These are phyloP conservation scores for Leucosticte australis DNA, from an alignment of 2,113 vertebrate genomes.

Conservation along the genomic window DNA sequence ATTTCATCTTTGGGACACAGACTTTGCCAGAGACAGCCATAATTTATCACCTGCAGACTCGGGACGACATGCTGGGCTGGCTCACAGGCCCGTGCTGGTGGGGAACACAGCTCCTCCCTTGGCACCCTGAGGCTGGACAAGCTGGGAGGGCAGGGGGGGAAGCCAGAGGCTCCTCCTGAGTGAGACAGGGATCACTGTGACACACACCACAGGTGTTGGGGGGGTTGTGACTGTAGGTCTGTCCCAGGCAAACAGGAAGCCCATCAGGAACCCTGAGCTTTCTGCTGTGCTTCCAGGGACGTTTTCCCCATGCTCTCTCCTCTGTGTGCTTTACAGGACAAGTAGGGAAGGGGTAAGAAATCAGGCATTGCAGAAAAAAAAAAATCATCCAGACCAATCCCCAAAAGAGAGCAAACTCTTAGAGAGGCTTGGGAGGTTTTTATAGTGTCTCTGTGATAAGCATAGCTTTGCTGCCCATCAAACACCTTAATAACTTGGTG, in stretches of 20 bases:
- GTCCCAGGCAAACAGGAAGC: neutral
- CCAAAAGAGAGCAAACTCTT: neutral
- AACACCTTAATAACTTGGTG: neutral
- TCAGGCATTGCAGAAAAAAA: neutral
- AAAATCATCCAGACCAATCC: neutral
- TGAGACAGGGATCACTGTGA: rapidly evolving
- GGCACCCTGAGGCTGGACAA: rapidly evolving
- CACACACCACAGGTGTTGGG: neutral
- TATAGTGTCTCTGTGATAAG: too few relatives aligned
- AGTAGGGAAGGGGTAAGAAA: neutral
- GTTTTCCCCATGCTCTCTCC: neutral
- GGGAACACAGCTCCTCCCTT: neutral
- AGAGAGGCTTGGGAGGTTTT: neutral
- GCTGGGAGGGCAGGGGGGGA: neutral
- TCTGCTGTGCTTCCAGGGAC: rapidly evolving
- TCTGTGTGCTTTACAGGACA: neutral
- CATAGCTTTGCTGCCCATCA: neutral
- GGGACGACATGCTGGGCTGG: rapidly evolving
- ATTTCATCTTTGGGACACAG: neutral
- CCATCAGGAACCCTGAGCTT: neutral
- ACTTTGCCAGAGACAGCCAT: neutral
- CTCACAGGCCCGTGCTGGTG: rapidly evolving
- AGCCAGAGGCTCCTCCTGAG: neutral
- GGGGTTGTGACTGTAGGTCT: rapidly evolving
- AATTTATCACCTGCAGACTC: neutral